Base-by-base conservation (phyloP, 2,888 invertebrate genomes). In the Trichopoda pennipes region DNA sequence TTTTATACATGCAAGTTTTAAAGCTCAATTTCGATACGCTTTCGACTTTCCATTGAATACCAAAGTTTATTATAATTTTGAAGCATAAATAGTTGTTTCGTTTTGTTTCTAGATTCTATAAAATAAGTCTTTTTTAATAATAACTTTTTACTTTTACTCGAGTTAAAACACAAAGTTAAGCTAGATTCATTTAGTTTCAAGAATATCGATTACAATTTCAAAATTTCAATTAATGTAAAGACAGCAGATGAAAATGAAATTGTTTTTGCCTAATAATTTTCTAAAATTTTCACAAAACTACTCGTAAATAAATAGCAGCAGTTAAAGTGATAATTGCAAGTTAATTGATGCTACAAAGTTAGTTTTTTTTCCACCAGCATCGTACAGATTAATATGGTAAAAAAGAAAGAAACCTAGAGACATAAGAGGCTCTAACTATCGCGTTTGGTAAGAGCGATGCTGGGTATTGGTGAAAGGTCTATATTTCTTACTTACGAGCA, bases 301-400 rank as follows among this genome's bases (percentile, higher is more conserved):
- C 28, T 28, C 28, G 28, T 28, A 47, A 17, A 47, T 17, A 32
- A 53, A 42, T 28, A 32, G 56, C 49, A 82, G 56, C 63, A 72
- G 72, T 69, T 82, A 75, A 79, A 82, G 64, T 79, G 77, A 70
- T 83, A 83, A 79, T 84, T 80, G 85, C 85, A 84, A 75, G 82
- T 86, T 85, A 85, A 86, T 86, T 85, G 83, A 79, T 83, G 79
- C 74, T 76, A 53, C 75, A 80, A 58, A 76, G 51, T 56, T 51
- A 60, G 55, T 64, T 68, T 55, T 58, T 66, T 51, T 47, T 10
- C 17, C 38, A 38, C 10, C 10, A 6, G 12, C 38, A 38, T 12
- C 1, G 7, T 12, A 38, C 16, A 64, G 8, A 35, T 23, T 38
- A 38, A 69, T 63, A 28, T 51, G 56, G 42, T 60, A 58, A 69